Evolutionary conservation across 2,113 vertebrate species (phyloP).

Genomic region (Cinclus mexicanus): DNA sequence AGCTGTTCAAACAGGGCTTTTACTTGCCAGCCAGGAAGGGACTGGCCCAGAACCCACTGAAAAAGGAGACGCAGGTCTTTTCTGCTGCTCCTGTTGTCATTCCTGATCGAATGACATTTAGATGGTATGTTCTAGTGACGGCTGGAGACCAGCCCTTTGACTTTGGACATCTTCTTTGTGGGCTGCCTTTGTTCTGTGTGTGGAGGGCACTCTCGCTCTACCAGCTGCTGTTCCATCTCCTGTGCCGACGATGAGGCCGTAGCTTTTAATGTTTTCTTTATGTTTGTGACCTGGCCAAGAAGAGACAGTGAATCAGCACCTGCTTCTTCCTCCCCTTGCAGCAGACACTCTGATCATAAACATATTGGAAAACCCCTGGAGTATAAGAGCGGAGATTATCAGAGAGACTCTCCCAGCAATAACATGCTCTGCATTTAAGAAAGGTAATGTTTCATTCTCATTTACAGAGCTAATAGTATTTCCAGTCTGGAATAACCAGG

Average conservation of each 20-base stretch:
- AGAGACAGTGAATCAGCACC: conserved; percentile 37
- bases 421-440: background rate
- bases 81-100: conserved; percentile 53
- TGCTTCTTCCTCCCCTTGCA: conserved; percentile 71
- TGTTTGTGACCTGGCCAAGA: conserved; percentile 78
- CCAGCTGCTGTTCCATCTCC: conserved; percentile 80
- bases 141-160: conserved; percentile 85
- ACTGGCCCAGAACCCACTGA: conserved; percentile 74
- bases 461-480: background rate
- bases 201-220: conserved; percentile 77
- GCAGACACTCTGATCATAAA: conserved; percentile 6
- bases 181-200: conserved; percentile 81
- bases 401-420: background rate
- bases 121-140: conserved; percentile 78
- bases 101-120: conserved; percentile 65
- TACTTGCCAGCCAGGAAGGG: conserved; percentile 9
- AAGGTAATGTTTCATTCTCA: background rate
- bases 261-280: conserved; percentile 82
- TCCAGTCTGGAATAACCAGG: background rate
- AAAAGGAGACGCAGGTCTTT: conserved; percentile 57
- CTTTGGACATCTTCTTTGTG: conserved; percentile 86
- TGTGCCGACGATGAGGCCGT: conserved; percentile 76
- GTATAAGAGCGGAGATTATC: background rate
- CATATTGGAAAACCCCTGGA: background rate
- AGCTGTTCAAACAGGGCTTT: conserved; percentile 29